These are phyloP conservation scores for Aix galericulata DNA, from an alignment of 2,113 vertebrate genomes.

Conservation along the genomic window DNA sequence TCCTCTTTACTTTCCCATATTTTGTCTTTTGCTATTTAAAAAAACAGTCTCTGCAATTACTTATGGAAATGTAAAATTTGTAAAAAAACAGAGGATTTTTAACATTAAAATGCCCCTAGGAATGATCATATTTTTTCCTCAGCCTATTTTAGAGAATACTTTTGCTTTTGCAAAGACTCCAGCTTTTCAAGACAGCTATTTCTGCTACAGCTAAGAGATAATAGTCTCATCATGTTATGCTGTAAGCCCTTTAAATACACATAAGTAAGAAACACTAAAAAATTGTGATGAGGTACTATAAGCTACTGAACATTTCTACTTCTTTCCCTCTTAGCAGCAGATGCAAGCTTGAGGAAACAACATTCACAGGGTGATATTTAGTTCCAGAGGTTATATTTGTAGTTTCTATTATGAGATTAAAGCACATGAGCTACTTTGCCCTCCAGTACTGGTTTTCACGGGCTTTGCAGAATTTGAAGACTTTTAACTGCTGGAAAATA, in stretches of 20 bases:
- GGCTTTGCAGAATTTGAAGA: slow-evolving; percentile 15
- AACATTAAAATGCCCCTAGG: not conserved
- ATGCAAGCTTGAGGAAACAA: not conserved
- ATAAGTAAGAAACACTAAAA: not conserved
- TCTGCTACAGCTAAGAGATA: not conserved
- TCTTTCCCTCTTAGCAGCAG: not conserved
- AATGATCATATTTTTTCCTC: not conserved
- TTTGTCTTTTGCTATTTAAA: not conserved
- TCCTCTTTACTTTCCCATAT: not conserved
- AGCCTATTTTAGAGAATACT: not conserved
- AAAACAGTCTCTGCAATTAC: not conserved
- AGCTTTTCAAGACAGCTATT: not conserved
- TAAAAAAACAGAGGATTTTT: not conserved
- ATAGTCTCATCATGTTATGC: not conserved
- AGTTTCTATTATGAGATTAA: slow-evolving; percentile 16
- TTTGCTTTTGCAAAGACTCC: not conserved
- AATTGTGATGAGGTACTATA: not conserved
- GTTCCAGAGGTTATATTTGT: slow-evolving; percentile 33
- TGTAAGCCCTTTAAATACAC: not conserved
- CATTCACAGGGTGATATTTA: not conserved
- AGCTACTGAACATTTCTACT: not conserved
- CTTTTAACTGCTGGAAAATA: slow-evolving; percentile 19
- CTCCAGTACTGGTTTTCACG: not conserved
- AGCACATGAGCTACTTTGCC: not conserved
- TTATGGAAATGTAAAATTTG: not conserved